Evolutionary conservation across 2,888 invertebrate genomes (phyloP), one percentile per base, ranked within the genome.

Genomic region (Xylocampa areola): DNA sequence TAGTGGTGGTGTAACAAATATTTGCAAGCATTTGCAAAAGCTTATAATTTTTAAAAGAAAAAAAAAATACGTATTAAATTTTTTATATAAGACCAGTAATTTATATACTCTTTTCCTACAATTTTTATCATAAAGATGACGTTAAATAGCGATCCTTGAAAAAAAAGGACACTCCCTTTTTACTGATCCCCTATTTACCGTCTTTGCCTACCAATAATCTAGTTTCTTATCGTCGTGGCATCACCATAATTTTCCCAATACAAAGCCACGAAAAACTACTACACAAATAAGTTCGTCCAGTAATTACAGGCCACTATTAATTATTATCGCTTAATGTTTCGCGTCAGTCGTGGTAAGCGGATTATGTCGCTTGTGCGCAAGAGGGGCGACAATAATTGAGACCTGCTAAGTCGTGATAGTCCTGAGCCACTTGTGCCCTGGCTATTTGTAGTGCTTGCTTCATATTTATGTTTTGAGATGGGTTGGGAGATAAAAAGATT

Each of bases 251-350:
- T 16, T 30, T 47, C 17, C n/a, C 32, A 29, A 13, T 7, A 41
- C n/a, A 41, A 39, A 41, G 16, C 30, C 11, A 33, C 37, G 30
- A 64, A 62, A 62, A 62, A 58, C 29, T 43, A 25, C 47, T 49
- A 36, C 36, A 32, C 49, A 67, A 70, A 78, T 52, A 72, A 65
- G 50, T 62, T 33, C 68, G 29, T 39, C 47, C 53, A 70, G 60
- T 68, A 66, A 75, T 52, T 61, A 54, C 57, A 68, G 49, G 63
- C 64, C 71, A 59, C 69, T 75, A 80, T 65, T 76, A 76, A 76
- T 80, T 76, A 77, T 79, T 82, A 79, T 79, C 69, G 70, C 71
- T 74, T 63, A 73, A 75, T 77, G 79, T 80, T 73, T 74, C 63
- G 58, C 61, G 51, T 59, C 77, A 65, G 77, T 49, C 63, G 52